Evolutionary conservation across 2,797 vertebrate species (phyloP).

Genomic region (Loriculus beryllinus): DNA sequence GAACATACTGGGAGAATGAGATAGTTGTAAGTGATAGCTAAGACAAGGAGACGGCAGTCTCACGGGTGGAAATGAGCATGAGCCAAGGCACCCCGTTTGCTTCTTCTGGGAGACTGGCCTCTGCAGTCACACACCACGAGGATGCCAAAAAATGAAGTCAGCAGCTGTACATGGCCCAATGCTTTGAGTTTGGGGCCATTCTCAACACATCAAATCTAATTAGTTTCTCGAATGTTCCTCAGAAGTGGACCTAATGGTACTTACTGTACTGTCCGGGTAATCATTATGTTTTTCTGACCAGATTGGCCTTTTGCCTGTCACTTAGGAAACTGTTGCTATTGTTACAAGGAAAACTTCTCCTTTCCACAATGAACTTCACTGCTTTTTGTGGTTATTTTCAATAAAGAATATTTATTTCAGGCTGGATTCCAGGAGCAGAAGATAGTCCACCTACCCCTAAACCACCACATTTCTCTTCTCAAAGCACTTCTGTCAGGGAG

Average conservation of each 20-base stretch:
- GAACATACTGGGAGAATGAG: background rate
- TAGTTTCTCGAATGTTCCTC: background rate
- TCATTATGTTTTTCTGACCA: background rate
- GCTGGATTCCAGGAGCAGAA: background rate
- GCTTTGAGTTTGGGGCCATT: background rate
- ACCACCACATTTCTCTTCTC: background rate
- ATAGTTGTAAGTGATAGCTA: background rate
- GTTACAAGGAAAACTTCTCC: background rate
- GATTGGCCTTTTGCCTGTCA: background rate
- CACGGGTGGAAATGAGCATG: background rate
- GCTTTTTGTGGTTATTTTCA: background rate
- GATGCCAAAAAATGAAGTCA: background rate
- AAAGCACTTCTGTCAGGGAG: background rate
- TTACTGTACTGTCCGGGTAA: background rate
- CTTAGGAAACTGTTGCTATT: background rate
- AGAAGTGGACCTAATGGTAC: fast-evolving
- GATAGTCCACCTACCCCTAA: background rate
- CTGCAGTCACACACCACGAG: background rate
- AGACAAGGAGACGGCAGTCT: background rate
- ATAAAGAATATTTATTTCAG: background rate
- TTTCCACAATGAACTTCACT: background rate
- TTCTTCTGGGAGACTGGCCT: background rate
- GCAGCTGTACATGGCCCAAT: background rate
- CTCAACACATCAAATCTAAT: background rate
- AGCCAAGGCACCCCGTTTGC: background rate